These are phyloP conservation scores for Lochmaea crataegi DNA, from an alignment of 2,888 invertebrate genomes.

Conservation along the genomic window DNA sequence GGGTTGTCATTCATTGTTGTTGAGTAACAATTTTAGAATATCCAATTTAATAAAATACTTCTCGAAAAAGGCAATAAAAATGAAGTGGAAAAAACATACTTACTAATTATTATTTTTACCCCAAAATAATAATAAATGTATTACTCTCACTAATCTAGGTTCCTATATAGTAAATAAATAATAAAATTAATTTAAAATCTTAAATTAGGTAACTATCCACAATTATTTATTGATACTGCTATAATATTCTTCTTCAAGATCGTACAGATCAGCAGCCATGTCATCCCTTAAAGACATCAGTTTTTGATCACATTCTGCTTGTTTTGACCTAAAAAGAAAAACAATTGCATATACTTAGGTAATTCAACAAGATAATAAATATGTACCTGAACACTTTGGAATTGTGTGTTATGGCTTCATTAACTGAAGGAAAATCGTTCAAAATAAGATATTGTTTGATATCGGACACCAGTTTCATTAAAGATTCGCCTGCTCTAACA, in stretches of 20 bases:
- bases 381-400: conserved; percentile 79
- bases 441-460: conserved; percentile 97
- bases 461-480: conserved; percentile 97
- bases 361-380: neutral
- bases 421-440: conserved; percentile 98
- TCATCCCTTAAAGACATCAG: conserved; percentile 92
- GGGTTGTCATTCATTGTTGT: too few relatives aligned
- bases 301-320: conserved; percentile 93
- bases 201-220: neutral
- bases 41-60: too few relatives aligned
- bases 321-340: conserved; percentile 75
- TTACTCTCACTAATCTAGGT: too few relatives aligned
- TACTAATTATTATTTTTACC: too few relatives aligned
- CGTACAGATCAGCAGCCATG: conserved; percentile 93
- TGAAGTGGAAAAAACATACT: too few relatives aligned
- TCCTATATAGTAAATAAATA: neutral
- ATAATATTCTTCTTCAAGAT: conserved; percentile 93
- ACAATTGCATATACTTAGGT: neutral
- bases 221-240: conserved; percentile 82
- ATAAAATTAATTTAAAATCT: neutral
- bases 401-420: conserved; percentile 95
- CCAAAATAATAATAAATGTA: too few relatives aligned
- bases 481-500: conserved; percentile 94
- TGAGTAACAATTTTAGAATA: too few relatives aligned
- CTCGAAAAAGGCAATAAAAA: too few relatives aligned